Evolutionary conservation across 2,888 invertebrate species (phyloP).

Genomic region (Hemistola chrysoprasaria): DNA sequence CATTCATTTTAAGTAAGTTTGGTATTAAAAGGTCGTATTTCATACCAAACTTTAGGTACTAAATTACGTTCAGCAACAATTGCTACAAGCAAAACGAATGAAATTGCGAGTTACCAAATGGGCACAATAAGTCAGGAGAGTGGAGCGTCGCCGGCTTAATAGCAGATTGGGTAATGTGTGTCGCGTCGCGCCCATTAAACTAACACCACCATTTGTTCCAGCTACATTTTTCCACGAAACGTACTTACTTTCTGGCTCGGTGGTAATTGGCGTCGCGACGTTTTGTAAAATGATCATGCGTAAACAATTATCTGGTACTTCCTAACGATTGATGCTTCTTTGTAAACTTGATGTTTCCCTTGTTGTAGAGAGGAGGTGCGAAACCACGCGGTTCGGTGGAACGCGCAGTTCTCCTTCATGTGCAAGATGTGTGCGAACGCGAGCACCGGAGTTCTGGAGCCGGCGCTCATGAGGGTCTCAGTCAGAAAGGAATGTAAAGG

Average conservation of each 20-base stretch:
- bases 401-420: conserved; percentile 93
- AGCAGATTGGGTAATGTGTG: conserved; percentile 8
- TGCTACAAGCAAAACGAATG: background rate
- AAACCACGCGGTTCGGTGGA: conserved; percentile 97
- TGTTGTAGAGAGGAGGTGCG: conserved; percentile 92
- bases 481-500: conserved; percentile 95
- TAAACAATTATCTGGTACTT: too few relatives aligned
- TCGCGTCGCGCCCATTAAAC: conserved; percentile 9
- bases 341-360: conserved; percentile 2
- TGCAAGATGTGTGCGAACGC: conserved; percentile 99
- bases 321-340: background rate
- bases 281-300: conserved; percentile 4
- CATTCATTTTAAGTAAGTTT: too few relatives aligned
- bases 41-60: too few relatives aligned
- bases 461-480: conserved; percentile 95
- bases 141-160: conserved; percentile 2
- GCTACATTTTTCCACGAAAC: conserved; percentile 7
- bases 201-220: conserved; percentile 9
- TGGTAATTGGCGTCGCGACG: conserved; percentile 11
- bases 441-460: conserved; percentile 96
- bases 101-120: conserved; percentile 1
- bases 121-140: background rate
- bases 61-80: background rate
- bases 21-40: too few relatives aligned
- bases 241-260: background rate